Evolutionary conservation across 2,888 invertebrate species (phyloP).

Genomic region (Rhingia campestris): DNA sequence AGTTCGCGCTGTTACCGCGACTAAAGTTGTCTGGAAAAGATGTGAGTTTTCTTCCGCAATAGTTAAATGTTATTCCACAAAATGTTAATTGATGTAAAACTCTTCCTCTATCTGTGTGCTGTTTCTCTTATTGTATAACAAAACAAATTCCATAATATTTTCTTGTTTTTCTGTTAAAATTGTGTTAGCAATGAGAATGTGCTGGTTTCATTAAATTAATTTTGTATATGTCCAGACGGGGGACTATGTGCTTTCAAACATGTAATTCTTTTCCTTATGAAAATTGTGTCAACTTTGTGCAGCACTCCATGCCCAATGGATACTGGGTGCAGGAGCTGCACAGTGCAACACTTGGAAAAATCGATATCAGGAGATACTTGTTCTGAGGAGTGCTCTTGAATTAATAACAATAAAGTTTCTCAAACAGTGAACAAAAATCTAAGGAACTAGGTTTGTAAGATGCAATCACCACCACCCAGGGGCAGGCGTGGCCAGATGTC

Average conservation of each 20-base stretch:
- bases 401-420: slow-evolving; percentile 51
- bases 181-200: background rate
- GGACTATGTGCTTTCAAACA: slow-evolving; percentile 6
- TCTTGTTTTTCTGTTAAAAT: background rate
- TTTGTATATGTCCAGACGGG: slow-evolving; percentile 1
- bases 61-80: background rate
- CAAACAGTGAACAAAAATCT: slow-evolving; percentile 43
- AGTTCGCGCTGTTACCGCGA: slow-evolving; percentile 83
- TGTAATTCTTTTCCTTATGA: slow-evolving; percentile 12
- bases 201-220: slow-evolving; percentile 33
- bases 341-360: slow-evolving; percentile 51
- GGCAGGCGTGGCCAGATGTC: background rate
- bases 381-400: slow-evolving; percentile 54
- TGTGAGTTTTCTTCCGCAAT: slow-evolving; percentile 79
- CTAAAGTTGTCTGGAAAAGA: slow-evolving; percentile 83
- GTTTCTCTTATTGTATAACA: background rate
- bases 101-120: slow-evolving; percentile 31
- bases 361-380: slow-evolving; percentile 57
- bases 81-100: slow-evolving; percentile 22
- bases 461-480: background rate
- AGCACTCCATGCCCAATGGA: slow-evolving; percentile 28
- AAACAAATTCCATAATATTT: background rate
- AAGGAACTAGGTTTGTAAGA: slow-evolving; percentile 26
- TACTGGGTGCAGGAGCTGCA: slow-evolving; percentile 13
- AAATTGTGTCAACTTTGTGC: slow-evolving; percentile 45